Evolutionary conservation across 2,888 invertebrate genomes (phyloP), one percentile per base, ranked within the genome.

Genomic region (Anarsia innoxiella): DNA sequence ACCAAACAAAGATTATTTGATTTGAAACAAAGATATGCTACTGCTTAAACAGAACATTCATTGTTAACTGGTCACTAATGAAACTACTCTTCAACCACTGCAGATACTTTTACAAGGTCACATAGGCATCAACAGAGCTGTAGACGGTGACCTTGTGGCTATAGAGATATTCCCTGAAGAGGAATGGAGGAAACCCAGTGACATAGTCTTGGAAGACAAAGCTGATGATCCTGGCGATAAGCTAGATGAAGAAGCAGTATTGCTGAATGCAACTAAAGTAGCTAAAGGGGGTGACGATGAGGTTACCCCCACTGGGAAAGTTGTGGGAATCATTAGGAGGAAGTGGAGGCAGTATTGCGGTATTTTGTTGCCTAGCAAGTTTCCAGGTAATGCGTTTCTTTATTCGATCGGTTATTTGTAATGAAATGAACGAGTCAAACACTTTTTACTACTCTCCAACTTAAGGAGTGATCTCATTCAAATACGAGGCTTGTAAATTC

Each of bases 301-400:
- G 29, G 65, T 82, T 3, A 78, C 78, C 0, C 84, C 83, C 0
- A 84, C 84, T 0, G 84, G 84, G 0, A 77, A 75, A 53, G 83
- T 84, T 36, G 96, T 99, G n/a, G 98, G 97, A 1, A 96, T 99
- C 45, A 94, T 99, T 40, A 89, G 94, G 46, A 88, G 99, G 39
- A 99, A 98, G 66, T 98, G 99, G 97, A 86, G 97, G 26, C 98
- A 97, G 65, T 99, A 98, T 73, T 99, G 99, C 78, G 99, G 99
- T 9, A 96, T 99, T 52, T 75, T 99, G 37, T 90, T 95, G 68
- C 90, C 91, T 0, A 93, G 91, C 60, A 86, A 89, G 12, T 80
- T 93, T 27, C 88, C 89, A 66, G 91, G 89, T 78, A 38, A 41
- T 19, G 8, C 8, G 3, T 19, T 19, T 5, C 4, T 19, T 19